Evolutionary conservation across 2,888 invertebrate species (phyloP), one percentile per base, ranked within the genome.

Genomic region (Hipparchia sbordonii): DNA sequence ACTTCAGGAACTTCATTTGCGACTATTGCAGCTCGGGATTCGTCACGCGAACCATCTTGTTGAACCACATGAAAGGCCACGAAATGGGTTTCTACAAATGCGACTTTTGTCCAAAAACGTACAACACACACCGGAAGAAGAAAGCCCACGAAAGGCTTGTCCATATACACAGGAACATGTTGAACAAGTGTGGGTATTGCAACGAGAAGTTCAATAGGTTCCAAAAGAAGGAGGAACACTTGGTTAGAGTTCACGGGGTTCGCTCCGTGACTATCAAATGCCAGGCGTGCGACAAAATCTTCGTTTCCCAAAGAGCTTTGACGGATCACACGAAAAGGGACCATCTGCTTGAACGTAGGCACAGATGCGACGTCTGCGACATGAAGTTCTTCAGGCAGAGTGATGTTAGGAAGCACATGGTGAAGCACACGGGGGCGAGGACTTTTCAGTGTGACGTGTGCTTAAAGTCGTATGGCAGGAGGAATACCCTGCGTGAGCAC

Each of bases 401-500:
- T 39, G 85, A 85, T 71, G 79, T 89, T 51, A 85, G 84, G 33
- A 81, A 82, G 23, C 89, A 90, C 74, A 84, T 86, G 83, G 82
- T 85, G 62, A 87, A 85, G 61, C 90, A 90, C 71, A 84, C 85
- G 0, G 87, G 84, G 1, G 56, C 57, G 10, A 59, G 81, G 59
- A 75, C 81, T 56, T 88, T 82, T 57, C 78, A 82, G 69, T 90
- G 90, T 54, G 85, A 85, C 0, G 77, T 87, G 1, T 89, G 90
- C 72, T 76, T 78, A 1, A 87, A 87, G 65, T 77, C 83, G 2
- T 90, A 84, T 62, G 84, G 79, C 2, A 78, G 83, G 9, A 85
- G 84, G 74, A 82, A 80, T 52, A 84, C 86, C 2, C 67, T 87
- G 13, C 77, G 78, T 2, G 84, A 85, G 59, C 94, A 94, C 75